These are phyloP conservation scores for Vultur gryphus DNA, from an alignment of 2,797 vertebrate species.

Conservation along the genomic window DNA sequence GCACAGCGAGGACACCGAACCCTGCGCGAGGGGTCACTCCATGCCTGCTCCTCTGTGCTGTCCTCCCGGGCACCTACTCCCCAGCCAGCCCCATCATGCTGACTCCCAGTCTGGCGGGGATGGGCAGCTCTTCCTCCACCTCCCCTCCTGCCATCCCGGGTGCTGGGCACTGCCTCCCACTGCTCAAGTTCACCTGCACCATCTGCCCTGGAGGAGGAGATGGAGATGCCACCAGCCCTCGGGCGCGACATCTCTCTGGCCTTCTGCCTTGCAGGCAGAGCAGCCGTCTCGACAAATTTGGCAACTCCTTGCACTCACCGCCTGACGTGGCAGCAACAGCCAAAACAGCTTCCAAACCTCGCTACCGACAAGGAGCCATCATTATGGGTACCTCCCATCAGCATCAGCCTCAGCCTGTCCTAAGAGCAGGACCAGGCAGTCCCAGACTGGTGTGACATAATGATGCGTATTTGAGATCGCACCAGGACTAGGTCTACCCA, in stretches of 20 bases:
- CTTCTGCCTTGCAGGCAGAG: not conserved
- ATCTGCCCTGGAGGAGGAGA: not conserved
- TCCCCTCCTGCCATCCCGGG: not conserved
- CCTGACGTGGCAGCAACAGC: not conserved
- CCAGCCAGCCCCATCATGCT: not conserved
- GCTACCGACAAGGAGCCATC: rapidly evolving
- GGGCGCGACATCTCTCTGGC: not conserved
- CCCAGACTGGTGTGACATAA: not conserved
- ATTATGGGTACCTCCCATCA: not conserved
- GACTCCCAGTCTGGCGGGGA: not conserved
- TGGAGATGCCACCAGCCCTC: not conserved
- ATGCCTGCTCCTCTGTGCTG: rapidly evolving
- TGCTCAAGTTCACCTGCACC: not conserved
- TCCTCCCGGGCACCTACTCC: rapidly evolving
- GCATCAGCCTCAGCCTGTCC: not conserved
- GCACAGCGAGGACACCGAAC: not conserved
- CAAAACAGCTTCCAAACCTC: not conserved
- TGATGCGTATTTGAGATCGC: rapidly evolving
- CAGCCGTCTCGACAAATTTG: rapidly evolving
- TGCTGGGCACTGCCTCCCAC: not conserved
- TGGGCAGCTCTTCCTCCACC: not conserved
- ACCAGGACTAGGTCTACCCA: not conserved
- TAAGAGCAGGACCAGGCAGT: not conserved
- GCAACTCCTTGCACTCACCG: not conserved
- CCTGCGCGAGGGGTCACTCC: not conserved